A percentile compares a stretch with the other conserved stretches of the same genome.
Conservation (phyloP, 2,797 vertebrate genomes). For the Anguilla marmorata region DNA sequence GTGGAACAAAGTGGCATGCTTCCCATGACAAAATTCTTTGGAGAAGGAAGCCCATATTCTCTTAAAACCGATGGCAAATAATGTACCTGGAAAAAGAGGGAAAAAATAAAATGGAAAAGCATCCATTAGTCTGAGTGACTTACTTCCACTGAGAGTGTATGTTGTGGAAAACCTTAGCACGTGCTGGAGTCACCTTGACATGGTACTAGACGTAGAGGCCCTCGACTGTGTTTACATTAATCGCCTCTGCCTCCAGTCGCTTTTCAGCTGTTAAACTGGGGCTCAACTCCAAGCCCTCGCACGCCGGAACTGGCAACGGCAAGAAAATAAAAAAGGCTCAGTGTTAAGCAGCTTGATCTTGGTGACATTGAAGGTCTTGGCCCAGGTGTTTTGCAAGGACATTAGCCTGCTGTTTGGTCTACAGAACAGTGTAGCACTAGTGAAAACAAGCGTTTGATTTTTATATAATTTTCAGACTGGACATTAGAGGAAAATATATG, state of each 20-base stretch:
- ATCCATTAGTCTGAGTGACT: conserved; percentile 40
- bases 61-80: conserved; percentile 52
- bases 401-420: neutral
- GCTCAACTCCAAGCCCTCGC: neutral
- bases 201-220: conserved; percentile 41
- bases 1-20: conserved; percentile 60
- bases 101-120: neutral
- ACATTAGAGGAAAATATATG: neutral
- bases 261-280: conserved; percentile 23
- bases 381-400: neutral
- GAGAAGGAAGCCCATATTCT: conserved; percentile 53
- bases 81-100: conserved; percentile 41
- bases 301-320: neutral
- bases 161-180: conserved; percentile 45
- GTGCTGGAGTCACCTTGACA: conserved; percentile 49
- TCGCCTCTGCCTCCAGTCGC: neutral
- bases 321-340: neutral
- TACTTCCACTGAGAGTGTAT: conserved; percentile 47
- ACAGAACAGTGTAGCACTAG: neutral
- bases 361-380: neutral
- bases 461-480: neutral
- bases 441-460: neutral
- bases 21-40: conserved; percentile 64
- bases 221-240: conserved; percentile 37
- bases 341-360: neutral